These are phyloP conservation scores for Macaca fascicularis DNA, from an alignment of 2,113 vertebrate species.

Conservation along the genomic window T2T-MFA8v1.1 NC_088377.1:7046501-7047000, in stretches of 20 bases:
- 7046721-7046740: neutral
- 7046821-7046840: neutral
- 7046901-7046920: accelerated
- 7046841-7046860: accelerated
- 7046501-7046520: neutral
- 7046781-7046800: neutral
- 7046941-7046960: accelerated
- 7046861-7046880: accelerated
- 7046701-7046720: neutral
- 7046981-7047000: neutral
- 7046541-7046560: neutral
- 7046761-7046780: neutral
- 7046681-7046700: accelerated
- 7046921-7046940: neutral
- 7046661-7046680: accelerated
- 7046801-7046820: neutral
- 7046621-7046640: neutral
- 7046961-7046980: neutral
- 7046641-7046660: too few relatives aligned
- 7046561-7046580: neutral
- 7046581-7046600: neutral
- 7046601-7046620: neutral
- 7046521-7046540: neutral
- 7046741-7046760: neutral
- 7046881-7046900: neutral